phyloP scores from a whole-genome alignment of 1,140 invertebrate genomes.

The Drosophila biarmipes region DNA sequence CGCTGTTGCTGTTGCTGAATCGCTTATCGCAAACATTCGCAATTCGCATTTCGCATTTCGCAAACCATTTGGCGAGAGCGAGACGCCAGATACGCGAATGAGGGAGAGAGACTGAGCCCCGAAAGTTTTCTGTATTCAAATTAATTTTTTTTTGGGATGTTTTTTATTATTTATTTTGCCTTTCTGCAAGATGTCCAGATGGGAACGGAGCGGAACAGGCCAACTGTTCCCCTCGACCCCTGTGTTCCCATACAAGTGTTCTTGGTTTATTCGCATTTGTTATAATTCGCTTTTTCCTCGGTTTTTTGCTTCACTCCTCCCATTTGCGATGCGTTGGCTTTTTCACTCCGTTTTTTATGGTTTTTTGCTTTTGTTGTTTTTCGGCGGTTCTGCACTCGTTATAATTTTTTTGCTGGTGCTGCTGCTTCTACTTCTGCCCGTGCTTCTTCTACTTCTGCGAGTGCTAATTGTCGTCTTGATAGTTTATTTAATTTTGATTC shows the following conservation, averaged over 20 bases:
- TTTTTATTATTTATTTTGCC: not conserved
- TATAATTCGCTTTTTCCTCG: conserved; percentile 24
- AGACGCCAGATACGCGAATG: not conserved
- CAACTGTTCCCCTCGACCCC: not conserved
- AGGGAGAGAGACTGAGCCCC: not conserved
- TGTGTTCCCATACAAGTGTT: conserved; percentile 57
- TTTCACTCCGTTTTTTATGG: conserved; percentile 51
- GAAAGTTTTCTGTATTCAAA: conserved; percentile 27
- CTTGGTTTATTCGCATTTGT: conserved; percentile 41
- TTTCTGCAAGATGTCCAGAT: conserved; percentile 20
- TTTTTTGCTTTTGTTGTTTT: conserved; percentile 19
- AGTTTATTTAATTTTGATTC: conserved; percentile 46
- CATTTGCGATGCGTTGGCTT: conserved; percentile 73
- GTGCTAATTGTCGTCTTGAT: conserved; percentile 56
- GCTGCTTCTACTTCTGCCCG: not conserved
- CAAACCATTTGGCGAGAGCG: not conserved
- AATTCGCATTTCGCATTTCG: not conserved
- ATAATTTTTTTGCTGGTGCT: conserved; percentile 45
- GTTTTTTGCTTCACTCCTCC: conserved; percentile 1
- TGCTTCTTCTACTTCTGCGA: conserved; percentile 3
- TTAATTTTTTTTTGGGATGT: not conserved
- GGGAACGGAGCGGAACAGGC: conserved; percentile 1
- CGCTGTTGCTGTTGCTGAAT: not conserved
- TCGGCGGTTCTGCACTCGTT: conserved; percentile 43
- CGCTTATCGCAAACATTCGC: conserved; percentile 29